phyloP scores from a whole-genome alignment of 1,140 invertebrate species.

The Tetramorium alpestre region DNA sequence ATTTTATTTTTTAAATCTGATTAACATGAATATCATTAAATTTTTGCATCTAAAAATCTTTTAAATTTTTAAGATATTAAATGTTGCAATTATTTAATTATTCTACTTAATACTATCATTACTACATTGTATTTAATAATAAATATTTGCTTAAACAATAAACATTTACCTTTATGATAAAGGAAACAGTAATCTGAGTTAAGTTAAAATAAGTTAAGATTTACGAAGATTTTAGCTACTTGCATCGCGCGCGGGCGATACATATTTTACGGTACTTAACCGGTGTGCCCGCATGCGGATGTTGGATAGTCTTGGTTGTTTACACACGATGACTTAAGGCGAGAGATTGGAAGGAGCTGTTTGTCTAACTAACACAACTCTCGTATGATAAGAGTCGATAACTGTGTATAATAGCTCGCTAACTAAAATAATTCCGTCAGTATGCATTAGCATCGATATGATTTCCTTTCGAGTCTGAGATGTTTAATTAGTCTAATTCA shows the following conservation, averaged over 20 bases:
- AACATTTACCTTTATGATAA: neutral
- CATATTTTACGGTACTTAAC: slow-evolving; percentile 43
- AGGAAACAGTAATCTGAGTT: neutral
- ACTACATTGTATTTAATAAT: neutral
- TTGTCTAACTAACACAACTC: slow-evolving; percentile 18
- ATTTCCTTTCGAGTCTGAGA: neutral
- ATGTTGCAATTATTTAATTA: neutral
- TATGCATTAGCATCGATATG: neutral
- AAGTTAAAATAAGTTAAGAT: neutral
- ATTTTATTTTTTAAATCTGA: neutral
- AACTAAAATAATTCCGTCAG: neutral
- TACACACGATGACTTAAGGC: slow-evolving; percentile 28
- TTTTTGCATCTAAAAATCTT: neutral
- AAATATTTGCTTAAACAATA: neutral
- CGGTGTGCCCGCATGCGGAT: neutral
- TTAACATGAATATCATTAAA: neutral
- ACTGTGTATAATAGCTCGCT: slow-evolving; percentile 8
- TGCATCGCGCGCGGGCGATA: neutral
- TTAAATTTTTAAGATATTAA: neutral
- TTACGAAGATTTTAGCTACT: neutral
- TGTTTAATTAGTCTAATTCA: neutral
- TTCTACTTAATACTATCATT: neutral
- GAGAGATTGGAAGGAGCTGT: slow-evolving; percentile 36
- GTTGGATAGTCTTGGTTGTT: slow-evolving; percentile 19
- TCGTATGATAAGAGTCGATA: neutral